Conservation (phyloP, 1,140 invertebrate species). For the Bombus vancouverensis region DNA sequence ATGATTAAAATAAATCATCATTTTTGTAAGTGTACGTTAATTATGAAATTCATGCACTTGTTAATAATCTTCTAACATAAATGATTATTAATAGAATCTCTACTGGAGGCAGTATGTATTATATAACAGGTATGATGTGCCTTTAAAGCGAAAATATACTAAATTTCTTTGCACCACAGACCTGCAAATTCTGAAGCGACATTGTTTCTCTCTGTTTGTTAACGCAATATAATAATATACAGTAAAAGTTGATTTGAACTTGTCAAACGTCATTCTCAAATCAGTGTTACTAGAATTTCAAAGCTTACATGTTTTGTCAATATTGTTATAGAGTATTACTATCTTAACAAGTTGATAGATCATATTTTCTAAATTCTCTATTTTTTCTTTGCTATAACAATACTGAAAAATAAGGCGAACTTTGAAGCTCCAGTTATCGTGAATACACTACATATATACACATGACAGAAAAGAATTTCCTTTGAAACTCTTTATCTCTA, state of each 20-base stretch:
- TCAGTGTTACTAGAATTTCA: slow-evolving; percentile 52
- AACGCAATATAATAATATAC: slow-evolving; percentile 49
- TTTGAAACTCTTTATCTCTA: slow-evolving; percentile 35
- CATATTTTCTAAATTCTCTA: slow-evolving; percentile 21
- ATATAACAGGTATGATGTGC: slow-evolving; percentile 41
- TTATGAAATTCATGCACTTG: slow-evolving; percentile 31
- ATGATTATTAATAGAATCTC: slow-evolving; percentile 52
- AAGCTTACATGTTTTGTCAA: slow-evolving; percentile 32
- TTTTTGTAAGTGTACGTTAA: slow-evolving; percentile 44
- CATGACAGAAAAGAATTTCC: slow-evolving; percentile 50
- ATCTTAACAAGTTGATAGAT: slow-evolving; percentile 17
- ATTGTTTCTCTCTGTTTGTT: slow-evolving; percentile 42
- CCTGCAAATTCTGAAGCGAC: slow-evolving; percentile 39
- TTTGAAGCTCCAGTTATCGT: slow-evolving; percentile 27
- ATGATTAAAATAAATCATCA: slow-evolving; percentile 46
- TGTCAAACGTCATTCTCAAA: slow-evolving; percentile 43
- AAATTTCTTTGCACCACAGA: slow-evolving; percentile 29
- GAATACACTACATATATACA: slow-evolving; percentile 49
- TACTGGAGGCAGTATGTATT: slow-evolving; percentile 53
- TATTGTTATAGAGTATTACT: slow-evolving; percentile 26
- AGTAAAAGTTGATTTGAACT: slow-evolving; percentile 48
- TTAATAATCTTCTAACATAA: slow-evolving; percentile 42
- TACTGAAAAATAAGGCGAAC: slow-evolving; percentile 18
- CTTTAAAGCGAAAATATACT: slow-evolving; percentile 38
- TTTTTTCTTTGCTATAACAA: slow-evolving; percentile 20